phyloP scores from a whole-genome alignment of 2,113 vertebrate species.

The Azemiops feae region DNA sequence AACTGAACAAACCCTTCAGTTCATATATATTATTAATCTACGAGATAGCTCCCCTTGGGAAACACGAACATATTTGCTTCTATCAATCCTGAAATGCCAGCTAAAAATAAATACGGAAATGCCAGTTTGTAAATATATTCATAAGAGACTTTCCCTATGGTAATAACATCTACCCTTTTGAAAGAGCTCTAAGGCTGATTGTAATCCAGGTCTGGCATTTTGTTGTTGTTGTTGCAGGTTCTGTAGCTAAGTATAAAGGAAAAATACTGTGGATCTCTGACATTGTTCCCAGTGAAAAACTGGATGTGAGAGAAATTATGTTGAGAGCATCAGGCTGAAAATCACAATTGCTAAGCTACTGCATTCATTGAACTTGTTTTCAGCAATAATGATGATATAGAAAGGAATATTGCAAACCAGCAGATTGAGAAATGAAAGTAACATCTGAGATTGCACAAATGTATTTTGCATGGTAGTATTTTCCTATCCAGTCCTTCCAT shows the following conservation, averaged over 20 bases:
- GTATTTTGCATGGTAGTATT: neutral
- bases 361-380: neutral
- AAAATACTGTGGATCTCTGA: conserved; percentile 36
- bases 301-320: conserved; percentile 29
- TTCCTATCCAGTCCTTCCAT: neutral
- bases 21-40: conserved; percentile 52
- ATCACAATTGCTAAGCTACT: conserved; percentile 34
- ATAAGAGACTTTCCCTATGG: neutral
- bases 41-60: conserved; percentile 31
- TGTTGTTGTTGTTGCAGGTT: conserved; percentile 30
- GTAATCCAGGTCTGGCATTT: conserved; percentile 28
- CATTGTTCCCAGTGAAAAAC: conserved; percentile 54
- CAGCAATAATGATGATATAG: neutral
- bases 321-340: conserved; percentile 48
- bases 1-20: conserved; percentile 38
- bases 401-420: neutral
- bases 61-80: conserved; percentile 48
- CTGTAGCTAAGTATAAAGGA: neutral
- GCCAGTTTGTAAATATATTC: conserved; percentile 23
- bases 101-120: neutral
- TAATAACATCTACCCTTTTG: conserved; percentile 39
- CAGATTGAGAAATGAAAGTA: neutral
- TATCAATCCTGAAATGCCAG: conserved; percentile 29
- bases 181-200: neutral
- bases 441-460: neutral